These are phyloP conservation scores for Rotaria sp. DNA, from an alignment of 2,888 invertebrate genomes.

Conservation along the genomic window DNA sequence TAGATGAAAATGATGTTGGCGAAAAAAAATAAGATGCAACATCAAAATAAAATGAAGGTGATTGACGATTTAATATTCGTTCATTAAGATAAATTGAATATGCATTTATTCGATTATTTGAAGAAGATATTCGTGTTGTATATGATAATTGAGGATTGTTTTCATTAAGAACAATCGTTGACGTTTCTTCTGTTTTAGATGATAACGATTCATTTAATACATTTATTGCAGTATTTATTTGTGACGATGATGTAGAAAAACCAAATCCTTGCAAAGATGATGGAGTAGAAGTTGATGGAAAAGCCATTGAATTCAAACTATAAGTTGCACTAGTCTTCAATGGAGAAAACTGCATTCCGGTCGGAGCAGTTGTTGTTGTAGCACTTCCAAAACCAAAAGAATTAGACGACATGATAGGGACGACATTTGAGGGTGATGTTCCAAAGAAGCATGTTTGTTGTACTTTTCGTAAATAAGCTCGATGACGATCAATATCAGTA, in stretches of 20 bases:
- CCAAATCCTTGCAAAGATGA: not conserved
- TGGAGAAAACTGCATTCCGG: too few species aligned
- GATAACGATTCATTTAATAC: not conserved
- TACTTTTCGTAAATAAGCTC: not conserved
- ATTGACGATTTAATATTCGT: not conserved
- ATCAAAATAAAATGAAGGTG: slow-evolving; percentile 11
- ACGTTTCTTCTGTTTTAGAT: not conserved
- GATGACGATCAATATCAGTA: not conserved
- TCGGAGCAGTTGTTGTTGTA: too few species aligned
- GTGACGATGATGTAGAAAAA: not conserved
- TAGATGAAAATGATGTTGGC: not conserved
- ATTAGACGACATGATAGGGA: too few species aligned
- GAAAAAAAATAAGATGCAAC: not conserved
- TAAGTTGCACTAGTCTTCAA: too few species aligned
- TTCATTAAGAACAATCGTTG: not conserved
- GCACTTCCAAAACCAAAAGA: too few species aligned
- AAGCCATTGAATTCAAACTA: too few species aligned
- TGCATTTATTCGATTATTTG: not conserved
- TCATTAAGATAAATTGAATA: not conserved
- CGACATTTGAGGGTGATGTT: too few species aligned
- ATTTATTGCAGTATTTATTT: not conserved
- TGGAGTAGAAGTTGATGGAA: not conserved
- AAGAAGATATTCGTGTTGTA: not conserved
- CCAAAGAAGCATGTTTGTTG: too few species aligned
- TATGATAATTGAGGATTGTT: not conserved